Conservation (phyloP, 30 jellyfish, hydroid and myxozoan genomes). For the Sanderia malayensis region DNA sequence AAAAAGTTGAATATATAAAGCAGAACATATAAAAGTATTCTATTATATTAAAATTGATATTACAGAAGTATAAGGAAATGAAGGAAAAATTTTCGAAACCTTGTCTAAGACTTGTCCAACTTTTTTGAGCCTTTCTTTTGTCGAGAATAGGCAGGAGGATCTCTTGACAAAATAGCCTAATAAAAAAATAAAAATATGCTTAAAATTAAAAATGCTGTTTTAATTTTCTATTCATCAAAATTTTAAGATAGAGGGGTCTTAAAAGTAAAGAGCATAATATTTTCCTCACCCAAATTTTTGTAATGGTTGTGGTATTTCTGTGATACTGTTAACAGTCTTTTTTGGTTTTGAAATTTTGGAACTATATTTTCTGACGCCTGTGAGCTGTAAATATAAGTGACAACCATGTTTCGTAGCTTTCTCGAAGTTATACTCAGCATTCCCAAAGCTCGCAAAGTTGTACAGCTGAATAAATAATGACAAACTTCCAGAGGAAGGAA, state of each 20-base stretch:
- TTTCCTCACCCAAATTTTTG: conserved; percentile 60
- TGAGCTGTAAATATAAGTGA: conserved; percentile 63
- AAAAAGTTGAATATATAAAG: background rate
- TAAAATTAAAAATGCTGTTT: background rate
- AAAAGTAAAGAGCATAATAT: background rate
- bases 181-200: background rate
- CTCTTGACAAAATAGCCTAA: conserved; percentile 56
- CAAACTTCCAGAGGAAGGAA: conserved; percentile 46
- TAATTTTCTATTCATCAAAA: no score
- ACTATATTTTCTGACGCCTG: conserved; percentile 61
- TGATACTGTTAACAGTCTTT: conserved; percentile 24
- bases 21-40: no score
- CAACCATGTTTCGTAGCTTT: conserved; percentile 65
- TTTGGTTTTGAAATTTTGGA: conserved; percentile 57
- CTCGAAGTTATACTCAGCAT: conserved; percentile 79
- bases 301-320: conserved; percentile 68
- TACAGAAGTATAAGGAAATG: background rate
- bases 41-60: no score
- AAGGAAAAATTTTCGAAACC: conserved; percentile 51
- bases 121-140: conserved; percentile 83
- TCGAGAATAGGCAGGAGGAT: conserved; percentile 80
- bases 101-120: conserved; percentile 86
- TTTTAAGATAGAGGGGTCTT: no score
- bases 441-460: conserved; percentile 69
- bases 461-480: conserved; percentile 27